phyloP scores from a whole-genome alignment of 2,888 invertebrate species.

The Rhabditoides inermis region DNA sequence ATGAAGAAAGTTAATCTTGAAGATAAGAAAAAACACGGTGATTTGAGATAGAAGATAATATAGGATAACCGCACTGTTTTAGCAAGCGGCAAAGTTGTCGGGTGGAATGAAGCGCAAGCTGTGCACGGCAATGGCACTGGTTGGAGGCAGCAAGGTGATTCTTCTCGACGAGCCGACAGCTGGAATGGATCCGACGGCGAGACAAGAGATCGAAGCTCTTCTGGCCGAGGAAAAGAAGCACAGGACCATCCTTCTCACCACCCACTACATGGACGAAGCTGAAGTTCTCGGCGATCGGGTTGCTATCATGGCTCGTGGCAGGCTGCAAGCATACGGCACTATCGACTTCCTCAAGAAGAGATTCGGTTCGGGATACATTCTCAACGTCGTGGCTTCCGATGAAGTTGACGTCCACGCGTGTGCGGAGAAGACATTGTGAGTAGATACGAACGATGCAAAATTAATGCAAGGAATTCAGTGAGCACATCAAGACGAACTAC shows the following conservation, averaged over 20 bases:
- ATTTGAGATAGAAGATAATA: no score
- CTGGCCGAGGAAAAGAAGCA: no score
- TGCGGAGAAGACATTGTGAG: no score
- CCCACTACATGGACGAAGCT: conserved; percentile 43
- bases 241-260: conserved; percentile 36
- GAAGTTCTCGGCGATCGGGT: conserved; percentile 38
- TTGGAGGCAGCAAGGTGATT: conserved; percentile 32
- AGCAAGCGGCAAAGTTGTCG: conserved; percentile 28
- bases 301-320: conserved; percentile 43
- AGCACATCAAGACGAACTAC: no score
- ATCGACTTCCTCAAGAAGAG: conserved; percentile 34
- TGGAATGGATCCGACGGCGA: no score
- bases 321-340: conserved; percentile 34
- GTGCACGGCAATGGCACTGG: conserved; percentile 44
- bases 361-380: conserved; percentile 32
- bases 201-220: no score
- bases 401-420: no score
- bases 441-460: no score
- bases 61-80: background rate
- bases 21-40: conserved; percentile 24
- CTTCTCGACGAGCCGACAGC: conserved; percentile 47
- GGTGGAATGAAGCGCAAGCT: conserved; percentile 50
- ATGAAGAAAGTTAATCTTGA: conserved; percentile 26
- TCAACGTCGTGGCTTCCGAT: conserved; percentile 37
- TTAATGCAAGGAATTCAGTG: no score